Base-by-base conservation (phyloP, 2,888 invertebrate species). In the Oxycera nigricornis region DNA sequence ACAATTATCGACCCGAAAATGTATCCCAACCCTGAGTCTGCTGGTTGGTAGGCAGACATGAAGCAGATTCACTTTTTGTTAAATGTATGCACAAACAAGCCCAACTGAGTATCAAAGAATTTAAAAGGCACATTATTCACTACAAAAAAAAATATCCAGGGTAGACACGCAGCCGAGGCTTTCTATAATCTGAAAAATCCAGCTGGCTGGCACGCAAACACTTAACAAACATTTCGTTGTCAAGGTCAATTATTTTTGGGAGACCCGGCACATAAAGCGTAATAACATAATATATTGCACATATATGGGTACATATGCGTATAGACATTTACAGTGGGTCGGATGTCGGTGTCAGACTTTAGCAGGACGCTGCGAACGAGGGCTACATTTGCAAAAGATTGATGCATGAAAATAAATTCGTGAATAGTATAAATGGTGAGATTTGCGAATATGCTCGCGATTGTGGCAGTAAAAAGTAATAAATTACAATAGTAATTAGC, bases 161-260 rank as follows among this genome's bases (percentile, higher is more conserved):
- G 46, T 46, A 46, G 46, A 46, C 46, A 46, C 14, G 46, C 46
- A 14, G 17, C 46, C 14, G 46, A 11, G 14, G 46, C 14, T 46
- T n/a, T n/a, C n/a, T n/a, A n/a, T n/a, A n/a, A n/a, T n/a, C n/a
- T n/a, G n/a, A n/a, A n/a, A n/a, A n/a, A n/a, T n/a, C n/a, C n/a
- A n/a, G n/a, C 11, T 46, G 52, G 55, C 70, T 70, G 31, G 22
- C 72, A 72, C 59, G 72, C 57, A 72, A 72, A 55, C 70, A 70
- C 55, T 55, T 55, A 55, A 30, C 17, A 61, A 59, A 55, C n/a
- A 28, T 72, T 72, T 72, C 57, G 57, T 72, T 57, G 72, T 26
- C 72, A 72, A 72, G 72, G 72, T 72, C 72, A 72, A 59, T 72
- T 72, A 59, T 72, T 72, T 72, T 72, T 61, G 61, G 70, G 72